Percentiles rank a stretch among this genome's conserved stretches.
phyloP scores from a whole-genome alignment of 1,140 invertebrate genomes.

The Adoxophyes honmai region DNA sequence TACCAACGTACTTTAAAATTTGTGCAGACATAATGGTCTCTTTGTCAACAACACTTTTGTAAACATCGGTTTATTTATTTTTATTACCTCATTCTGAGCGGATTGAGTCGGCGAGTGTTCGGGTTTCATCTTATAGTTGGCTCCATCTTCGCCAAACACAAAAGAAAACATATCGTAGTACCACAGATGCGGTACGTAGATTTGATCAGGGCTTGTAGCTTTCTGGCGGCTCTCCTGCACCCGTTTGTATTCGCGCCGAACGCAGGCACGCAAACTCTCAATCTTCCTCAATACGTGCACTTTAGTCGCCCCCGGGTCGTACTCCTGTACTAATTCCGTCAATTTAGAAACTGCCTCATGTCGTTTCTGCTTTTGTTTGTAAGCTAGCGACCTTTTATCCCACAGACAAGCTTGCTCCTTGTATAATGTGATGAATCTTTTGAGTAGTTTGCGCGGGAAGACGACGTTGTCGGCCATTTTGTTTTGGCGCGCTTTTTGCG shows the following conservation, averaged over 20 bases:
- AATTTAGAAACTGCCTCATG: constrained; percentile 51
- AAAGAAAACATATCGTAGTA: constrained; percentile 58
- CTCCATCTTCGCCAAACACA: constrained; percentile 35
- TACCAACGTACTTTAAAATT: no score
- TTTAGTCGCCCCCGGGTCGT: constrained; percentile 48
- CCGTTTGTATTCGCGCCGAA: constrained; percentile 49
- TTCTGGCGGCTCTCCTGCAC: constrained; percentile 40
- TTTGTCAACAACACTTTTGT: no score
- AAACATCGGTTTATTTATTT: no score
- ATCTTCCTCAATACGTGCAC: constrained; percentile 62
- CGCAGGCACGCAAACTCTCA: constrained; percentile 58
- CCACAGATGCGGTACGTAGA: constrained; percentile 54
- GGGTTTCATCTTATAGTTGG: constrained; percentile 17
- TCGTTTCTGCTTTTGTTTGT: constrained; percentile 52
- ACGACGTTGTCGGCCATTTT: constrained; percentile 48
- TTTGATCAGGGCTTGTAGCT: constrained; percentile 35
- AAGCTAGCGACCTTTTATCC: constrained; percentile 39
- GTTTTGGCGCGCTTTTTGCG: constrained; percentile 18
- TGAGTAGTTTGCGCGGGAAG: constrained; percentile 53
- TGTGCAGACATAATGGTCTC: no score
- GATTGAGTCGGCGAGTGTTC: constrained; percentile 23
- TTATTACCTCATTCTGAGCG: constrained; percentile 21
- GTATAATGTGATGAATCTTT: constrained; percentile 51
- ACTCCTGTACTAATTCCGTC: constrained; percentile 49
- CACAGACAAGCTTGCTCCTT: constrained; percentile 51